phyloP scores from a whole-genome alignment of 2,797 vertebrate species.

The Fundulus diaphanus region DNA sequence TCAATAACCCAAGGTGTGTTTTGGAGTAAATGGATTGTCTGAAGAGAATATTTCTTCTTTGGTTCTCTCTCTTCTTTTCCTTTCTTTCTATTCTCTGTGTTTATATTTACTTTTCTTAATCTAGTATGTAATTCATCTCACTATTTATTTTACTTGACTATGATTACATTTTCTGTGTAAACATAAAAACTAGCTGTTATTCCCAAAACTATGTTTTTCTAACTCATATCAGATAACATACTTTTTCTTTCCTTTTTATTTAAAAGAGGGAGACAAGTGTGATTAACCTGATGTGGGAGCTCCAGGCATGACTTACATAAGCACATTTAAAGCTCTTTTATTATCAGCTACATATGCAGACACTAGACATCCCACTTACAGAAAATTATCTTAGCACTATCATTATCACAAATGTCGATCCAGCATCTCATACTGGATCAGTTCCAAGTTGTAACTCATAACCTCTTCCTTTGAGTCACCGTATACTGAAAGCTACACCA shows the following conservation, averaged over 20 bases:
- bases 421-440: slow-evolving; percentile 41
- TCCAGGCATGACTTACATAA: slow-evolving; percentile 4
- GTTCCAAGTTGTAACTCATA: slow-evolving; percentile 52
- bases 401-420: slow-evolving; percentile 66
- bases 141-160: slow-evolving; percentile 22
- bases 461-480: slow-evolving; percentile 54
- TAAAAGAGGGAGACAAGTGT: slow-evolving; percentile 7
- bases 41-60: slow-evolving; percentile 66
- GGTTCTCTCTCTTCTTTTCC: slow-evolving; percentile 20
- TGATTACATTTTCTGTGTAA: slow-evolving; percentile 22
- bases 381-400: slow-evolving; percentile 61
- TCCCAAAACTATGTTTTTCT: not conserved
- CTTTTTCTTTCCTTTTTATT: not conserved
- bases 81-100: slow-evolving; percentile 12
- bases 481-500: slow-evolving; percentile 26
- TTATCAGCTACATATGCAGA: slow-evolving; percentile 42
- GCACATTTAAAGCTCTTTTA: slow-evolving; percentile 38
- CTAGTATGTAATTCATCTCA: slow-evolving; percentile 12
- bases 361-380: slow-evolving; percentile 39
- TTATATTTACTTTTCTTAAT: slow-evolving; percentile 15
- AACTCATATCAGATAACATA: slow-evolving; percentile 5
- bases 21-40: slow-evolving; percentile 82
- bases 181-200: not conserved
- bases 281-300: slow-evolving; percentile 15
- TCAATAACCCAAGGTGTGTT: slow-evolving; percentile 83